Percentiles rank a stretch among this genome's conserved stretches.
Conservation (phyloP, 2,888 invertebrate genomes). For the Cerastoderma edule region DNA sequence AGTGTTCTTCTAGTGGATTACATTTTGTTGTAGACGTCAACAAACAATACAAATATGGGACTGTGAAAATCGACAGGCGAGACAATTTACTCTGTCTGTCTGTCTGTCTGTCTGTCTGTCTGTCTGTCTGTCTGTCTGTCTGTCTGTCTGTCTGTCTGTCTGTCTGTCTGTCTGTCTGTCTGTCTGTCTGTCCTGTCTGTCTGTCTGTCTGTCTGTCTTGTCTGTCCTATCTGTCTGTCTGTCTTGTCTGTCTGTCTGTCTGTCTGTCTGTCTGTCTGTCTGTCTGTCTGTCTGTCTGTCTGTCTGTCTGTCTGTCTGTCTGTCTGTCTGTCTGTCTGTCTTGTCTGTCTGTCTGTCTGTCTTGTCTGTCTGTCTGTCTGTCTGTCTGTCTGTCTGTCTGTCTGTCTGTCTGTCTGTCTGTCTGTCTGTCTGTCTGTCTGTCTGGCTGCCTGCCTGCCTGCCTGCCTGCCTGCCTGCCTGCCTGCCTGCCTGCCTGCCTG, state of each 20-base stretch:
- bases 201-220: conserved; percentile 22
- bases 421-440: neutral
- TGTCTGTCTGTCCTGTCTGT: conserved; percentile 1
- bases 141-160: neutral
- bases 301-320: neutral
- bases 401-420: neutral
- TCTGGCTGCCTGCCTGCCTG: conserved; percentile 15
- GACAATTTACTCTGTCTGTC: too few species aligned
- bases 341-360: neutral
- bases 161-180: neutral
- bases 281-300: neutral
- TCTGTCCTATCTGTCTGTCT: too few species aligned
- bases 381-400: neutral
- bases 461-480: conserved; percentile 5
- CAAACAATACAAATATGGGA: too few species aligned
- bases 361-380: neutral
- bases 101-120: too few species aligned
- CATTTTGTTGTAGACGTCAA: too few species aligned
- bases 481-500: neutral
- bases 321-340: neutral
- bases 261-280: neutral
- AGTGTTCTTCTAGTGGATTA: too few species aligned
- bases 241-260: conserved; percentile 23
- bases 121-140: too few species aligned
- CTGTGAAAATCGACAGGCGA: too few species aligned